Base-by-base conservation (phyloP, 64 coral and sea anemone genomes). In the Cladopsammia gracilis region DNA sequence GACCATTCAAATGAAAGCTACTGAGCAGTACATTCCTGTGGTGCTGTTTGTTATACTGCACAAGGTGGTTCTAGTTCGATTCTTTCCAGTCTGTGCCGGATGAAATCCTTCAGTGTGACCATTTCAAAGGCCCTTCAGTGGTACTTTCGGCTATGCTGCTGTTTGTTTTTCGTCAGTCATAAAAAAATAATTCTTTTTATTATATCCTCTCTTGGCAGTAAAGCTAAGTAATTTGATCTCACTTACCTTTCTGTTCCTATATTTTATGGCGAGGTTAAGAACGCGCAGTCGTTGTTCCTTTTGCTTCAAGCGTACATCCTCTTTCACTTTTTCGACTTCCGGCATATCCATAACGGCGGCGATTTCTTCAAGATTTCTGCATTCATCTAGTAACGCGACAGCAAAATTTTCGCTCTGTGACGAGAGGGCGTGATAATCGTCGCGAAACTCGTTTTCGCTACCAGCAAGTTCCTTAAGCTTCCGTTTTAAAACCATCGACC, bases 191-290 rank as follows among this genome's bases (percentile, higher is more conserved):
- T n/a, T n/a, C n/a, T n/a, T n/a, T n/a, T n/a, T n/a, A n/a, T n/a
- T n/a, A n/a, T n/a, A n/a, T n/a, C n/a, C n/a, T n/a, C n/a, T n/a
- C n/a, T n/a, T n/a, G n/a, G n/a, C n/a, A n/a, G n/a, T n/a, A n/a
- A n/a, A n/a, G 34, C 34, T 34, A 34, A 2, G 34, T 34, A 34
- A 34, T 34, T 34, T 13, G 2, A 12, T 61, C 4, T 6, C 5
- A 13, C 89, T 86, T 53, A 96, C 95, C 85, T 89, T 96, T 54
- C 84, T 93, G 86, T 90, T 96, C 15, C 90, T 74, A 75, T 96
- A 85, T 82, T 96, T 96, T 73, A 96, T 96, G 34, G 95, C 95
- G 58, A 93, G 92, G 59, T 89, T 96, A 16, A 96, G 86, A 10
- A 96, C 90, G 57, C 87, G 88, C 26, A 96, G 70, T 43, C 43